These are phyloP conservation scores for Alethe diademata DNA, from an alignment of 2,113 vertebrate species.

Conservation along the genomic window DNA sequence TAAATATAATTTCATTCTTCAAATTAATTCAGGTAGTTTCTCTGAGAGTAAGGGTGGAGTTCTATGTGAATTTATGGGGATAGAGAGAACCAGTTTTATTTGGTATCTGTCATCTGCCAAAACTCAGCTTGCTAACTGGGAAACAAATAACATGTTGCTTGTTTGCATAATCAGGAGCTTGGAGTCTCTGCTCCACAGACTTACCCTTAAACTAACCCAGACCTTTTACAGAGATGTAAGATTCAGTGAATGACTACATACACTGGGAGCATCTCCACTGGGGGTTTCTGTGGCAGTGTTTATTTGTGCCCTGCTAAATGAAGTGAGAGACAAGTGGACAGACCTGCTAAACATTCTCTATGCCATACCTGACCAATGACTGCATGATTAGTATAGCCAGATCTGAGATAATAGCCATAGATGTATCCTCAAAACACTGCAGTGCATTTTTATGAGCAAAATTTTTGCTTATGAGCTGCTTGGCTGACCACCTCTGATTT, in stretches of 20 bases:
- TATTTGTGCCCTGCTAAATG: background rate
- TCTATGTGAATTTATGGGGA: background rate
- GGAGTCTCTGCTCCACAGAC: background rate
- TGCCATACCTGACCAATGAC: background rate
- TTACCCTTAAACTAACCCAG: background rate
- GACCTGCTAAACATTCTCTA: background rate
- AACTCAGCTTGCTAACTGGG: background rate
- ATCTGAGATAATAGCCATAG: background rate
- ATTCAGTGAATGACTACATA: background rate
- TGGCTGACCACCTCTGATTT: background rate
- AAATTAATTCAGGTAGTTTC: background rate
- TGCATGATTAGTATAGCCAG: rapidly evolving
- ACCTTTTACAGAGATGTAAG: background rate
- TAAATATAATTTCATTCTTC: background rate
- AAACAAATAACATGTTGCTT: background rate
- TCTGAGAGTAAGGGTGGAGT: background rate
- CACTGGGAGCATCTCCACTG: background rate
- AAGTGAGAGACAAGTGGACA: background rate
- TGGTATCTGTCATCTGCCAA: background rate
- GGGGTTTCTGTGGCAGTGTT: background rate
- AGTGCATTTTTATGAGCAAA: background rate
- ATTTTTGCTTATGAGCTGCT: background rate
- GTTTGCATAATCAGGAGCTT: background rate
- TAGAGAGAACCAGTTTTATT: background rate
- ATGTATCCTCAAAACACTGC: background rate